phyloP scores from a whole-genome alignment of 2,113 vertebrate genomes.

The Pteropus alecto region DNA sequence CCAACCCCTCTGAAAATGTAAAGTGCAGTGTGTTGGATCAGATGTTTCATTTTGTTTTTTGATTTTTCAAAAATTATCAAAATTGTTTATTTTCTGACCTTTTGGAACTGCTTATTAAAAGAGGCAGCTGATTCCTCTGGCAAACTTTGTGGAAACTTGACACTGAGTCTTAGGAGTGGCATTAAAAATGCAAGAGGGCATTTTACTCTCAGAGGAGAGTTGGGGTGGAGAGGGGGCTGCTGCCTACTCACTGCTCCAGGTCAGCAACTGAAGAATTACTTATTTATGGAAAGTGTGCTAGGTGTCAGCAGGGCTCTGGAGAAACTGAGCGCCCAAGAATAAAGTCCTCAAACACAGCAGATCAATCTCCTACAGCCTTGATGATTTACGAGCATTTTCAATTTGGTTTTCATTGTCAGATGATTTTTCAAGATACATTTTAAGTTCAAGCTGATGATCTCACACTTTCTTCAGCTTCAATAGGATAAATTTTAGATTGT shows the following conservation, averaged over 20 bases:
- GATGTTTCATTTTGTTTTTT: neutral
- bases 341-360: neutral
- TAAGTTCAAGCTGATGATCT: neutral
- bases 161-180: constrained; percentile 68
- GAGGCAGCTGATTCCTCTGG: constrained; percentile 70
- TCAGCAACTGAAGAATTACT: constrained; percentile 50
- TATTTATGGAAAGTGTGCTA: neutral
- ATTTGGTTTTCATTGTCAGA: neutral
- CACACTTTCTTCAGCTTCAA: neutral
- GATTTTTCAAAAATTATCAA: neutral
- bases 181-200: constrained; percentile 83
- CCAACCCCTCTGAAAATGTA: neutral
- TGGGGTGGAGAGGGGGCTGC: neutral
- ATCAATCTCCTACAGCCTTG: neutral
- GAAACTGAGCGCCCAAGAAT: neutral
- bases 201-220: constrained; percentile 57
- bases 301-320: neutral
- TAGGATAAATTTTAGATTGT: neutral
- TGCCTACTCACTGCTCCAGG: neutral
- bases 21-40: neutral
- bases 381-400: neutral
- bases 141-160: constrained; percentile 80
- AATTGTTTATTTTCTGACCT: neutral
- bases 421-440: neutral
- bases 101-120: constrained; percentile 38